Conservation (phyloP, 2,888 invertebrate genomes). For the Amblyteles armatorius region DNA sequence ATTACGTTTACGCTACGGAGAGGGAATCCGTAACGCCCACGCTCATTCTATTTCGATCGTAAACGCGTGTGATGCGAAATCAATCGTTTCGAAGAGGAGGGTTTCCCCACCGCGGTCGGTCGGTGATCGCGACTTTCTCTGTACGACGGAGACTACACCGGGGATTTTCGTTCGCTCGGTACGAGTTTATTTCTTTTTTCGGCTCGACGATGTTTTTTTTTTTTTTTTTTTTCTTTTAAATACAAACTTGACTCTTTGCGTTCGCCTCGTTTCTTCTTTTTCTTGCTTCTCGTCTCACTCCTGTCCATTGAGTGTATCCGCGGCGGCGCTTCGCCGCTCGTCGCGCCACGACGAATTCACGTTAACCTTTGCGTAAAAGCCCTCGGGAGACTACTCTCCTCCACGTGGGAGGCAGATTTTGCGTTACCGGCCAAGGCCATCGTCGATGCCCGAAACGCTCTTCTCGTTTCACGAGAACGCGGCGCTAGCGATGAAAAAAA, state of each 20-base stretch:
- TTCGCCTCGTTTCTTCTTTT: not conserved
- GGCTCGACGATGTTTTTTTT: slow-evolving; percentile 23
- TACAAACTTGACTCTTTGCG: slow-evolving; percentile 29
- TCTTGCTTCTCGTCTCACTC: slow-evolving; percentile 30
- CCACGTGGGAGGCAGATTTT: slow-evolving; percentile 63
- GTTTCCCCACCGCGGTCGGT: slow-evolving; percentile 15
- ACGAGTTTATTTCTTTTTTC: slow-evolving; percentile 15
- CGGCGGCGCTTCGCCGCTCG: slow-evolving; percentile 28
- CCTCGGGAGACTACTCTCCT: slow-evolving; percentile 41
- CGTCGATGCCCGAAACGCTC: slow-evolving; percentile 18
- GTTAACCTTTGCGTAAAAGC: slow-evolving; percentile 62
- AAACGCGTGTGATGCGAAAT: slow-evolving; percentile 64
- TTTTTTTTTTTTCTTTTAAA: slow-evolving; percentile 26
- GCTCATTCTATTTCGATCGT: slow-evolving; percentile 71
- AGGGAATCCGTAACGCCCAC: slow-evolving; percentile 70
- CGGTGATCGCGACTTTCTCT: not conserved
- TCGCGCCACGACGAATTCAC: slow-evolving; percentile 54
- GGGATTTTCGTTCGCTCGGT: not conserved
- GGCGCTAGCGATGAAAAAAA: slow-evolving; percentile 10
- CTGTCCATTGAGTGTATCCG: slow-evolving; percentile 45
- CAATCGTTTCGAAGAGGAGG: slow-evolving; percentile 58
- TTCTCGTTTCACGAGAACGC: slow-evolving; percentile 26
- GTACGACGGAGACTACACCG: slow-evolving; percentile 3
- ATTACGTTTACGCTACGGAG: slow-evolving; percentile 48
- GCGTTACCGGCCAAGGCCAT: slow-evolving; percentile 55